Evolutionary conservation across 2,888 invertebrate genomes (phyloP), one percentile per base, ranked within the genome.

Genomic region (Synanthedon tipuliformis): DNA sequence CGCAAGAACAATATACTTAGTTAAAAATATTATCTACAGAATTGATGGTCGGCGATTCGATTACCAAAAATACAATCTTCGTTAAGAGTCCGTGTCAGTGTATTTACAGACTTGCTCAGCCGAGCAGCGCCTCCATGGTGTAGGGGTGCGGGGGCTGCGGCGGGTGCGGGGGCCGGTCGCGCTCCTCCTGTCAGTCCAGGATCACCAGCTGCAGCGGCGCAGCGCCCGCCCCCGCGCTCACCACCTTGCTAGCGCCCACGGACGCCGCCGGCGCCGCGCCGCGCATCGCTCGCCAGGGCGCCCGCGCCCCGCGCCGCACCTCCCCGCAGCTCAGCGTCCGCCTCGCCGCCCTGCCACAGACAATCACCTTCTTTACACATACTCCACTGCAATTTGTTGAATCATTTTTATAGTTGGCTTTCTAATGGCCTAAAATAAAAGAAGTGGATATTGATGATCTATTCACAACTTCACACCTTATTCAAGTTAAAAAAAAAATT

Each of bases 231-330:
- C 62, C 63, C 68, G 64, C 65, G 68, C 68, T 57, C 73, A 94
- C 71, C 95, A 90, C 69, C 95, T 90, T 69, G 79, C 63, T 57
- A 55, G 45, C 94, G 59, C 90, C 69, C 95, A 34, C 73, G 91
- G 91, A 79, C 92, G 92, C 67, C 95, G 89, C 70, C 93, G 84
- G 89, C 92, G 93, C 77, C 11, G 81, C 67, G 63, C 63, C 62
- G 55, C 34, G 66, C 58, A 60, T 59, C 51, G 89, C 89, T 69
- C 93, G 89, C 93, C 95, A 95, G 11, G 96, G 96, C 73, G 95
- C 95, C 59, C 96, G 91, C 49, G 95, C 95, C 52, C 95, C 93
- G 69, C 95, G 89, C 69, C 94, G 90, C 68, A 96, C 87, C 75
- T 96, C 95, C 60, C 91, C 89, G 65, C 92, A 90, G 61, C 93